Conservation (phyloP, 2,113 vertebrate genomes). For the Rhea pennata region DNA sequence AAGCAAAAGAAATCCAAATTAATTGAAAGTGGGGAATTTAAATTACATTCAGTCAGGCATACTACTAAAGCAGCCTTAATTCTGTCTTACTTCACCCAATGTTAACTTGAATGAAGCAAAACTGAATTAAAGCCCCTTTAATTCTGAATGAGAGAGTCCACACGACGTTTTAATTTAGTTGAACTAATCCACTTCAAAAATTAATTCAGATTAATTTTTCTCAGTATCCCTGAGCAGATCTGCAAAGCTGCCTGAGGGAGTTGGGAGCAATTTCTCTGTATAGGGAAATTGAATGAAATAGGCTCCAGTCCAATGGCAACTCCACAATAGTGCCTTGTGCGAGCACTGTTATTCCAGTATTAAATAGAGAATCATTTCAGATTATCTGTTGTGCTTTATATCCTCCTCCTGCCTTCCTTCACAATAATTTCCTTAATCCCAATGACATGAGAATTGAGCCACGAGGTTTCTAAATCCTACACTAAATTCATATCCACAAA, state of each 20-base stretch:
- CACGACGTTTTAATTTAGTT: slow-evolving; percentile 65
- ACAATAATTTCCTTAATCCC: slow-evolving; percentile 48
- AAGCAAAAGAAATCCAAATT: not conserved
- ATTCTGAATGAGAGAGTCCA: slow-evolving; percentile 60
- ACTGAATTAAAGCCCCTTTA: slow-evolving; percentile 55
- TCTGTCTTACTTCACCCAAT: not conserved
- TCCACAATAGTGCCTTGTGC: slow-evolving; percentile 52
- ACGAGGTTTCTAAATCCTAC: not conserved
- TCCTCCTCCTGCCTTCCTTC: not conserved
- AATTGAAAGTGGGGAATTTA: not conserved
- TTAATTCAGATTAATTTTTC: slow-evolving; percentile 71
- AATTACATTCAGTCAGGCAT: not conserved
- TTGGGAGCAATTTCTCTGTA: slow-evolving; percentile 43
- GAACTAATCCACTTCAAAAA: slow-evolving; percentile 70
- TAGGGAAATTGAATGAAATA: slow-evolving; percentile 27
- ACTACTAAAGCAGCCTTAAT: not conserved
- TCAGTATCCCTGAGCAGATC: slow-evolving; percentile 61
- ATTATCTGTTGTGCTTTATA: slow-evolving; percentile 10
- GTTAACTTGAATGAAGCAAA: slow-evolving; percentile 38
- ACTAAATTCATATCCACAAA: not conserved
- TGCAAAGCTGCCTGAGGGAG: slow-evolving; percentile 58
- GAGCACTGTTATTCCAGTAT: slow-evolving; percentile 11
- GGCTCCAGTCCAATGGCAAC: slow-evolving; percentile 50
- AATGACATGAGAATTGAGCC: not conserved
- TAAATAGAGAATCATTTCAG: slow-evolving; percentile 33